Conservation (phyloP, 2,888 invertebrate genomes). For the Pterobdella sp. region DNA sequence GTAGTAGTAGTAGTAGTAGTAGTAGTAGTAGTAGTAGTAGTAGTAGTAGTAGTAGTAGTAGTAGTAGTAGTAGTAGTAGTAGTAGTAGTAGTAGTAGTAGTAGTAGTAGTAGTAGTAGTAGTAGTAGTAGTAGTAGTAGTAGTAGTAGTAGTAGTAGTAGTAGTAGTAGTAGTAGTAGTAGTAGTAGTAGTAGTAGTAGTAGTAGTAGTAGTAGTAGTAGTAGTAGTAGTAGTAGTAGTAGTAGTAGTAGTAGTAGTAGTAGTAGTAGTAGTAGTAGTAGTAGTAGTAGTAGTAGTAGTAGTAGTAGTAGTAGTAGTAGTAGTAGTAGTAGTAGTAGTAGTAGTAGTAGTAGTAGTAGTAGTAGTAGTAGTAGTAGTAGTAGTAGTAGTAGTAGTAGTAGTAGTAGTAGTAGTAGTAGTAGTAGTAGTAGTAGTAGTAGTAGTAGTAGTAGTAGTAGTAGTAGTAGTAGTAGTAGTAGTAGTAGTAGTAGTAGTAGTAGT, state of each 20-base stretch:
- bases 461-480: not conserved
- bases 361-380: conserved; percentile 14
- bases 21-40: conserved; percentile 16
- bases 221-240: conserved; percentile 12
- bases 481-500: conserved; percentile 8
- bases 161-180: not conserved
- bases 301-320: conserved; percentile 14
- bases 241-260: not conserved
- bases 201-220: conserved; percentile 9
- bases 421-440: conserved; percentile 16
- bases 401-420: conserved; percentile 26
- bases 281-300: conserved; percentile 5
- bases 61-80: conserved; percentile 16
- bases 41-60: conserved; percentile 15
- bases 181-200: conserved; percentile 7
- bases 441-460: conserved; percentile 9
- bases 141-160: conserved; percentile 10
- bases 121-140: conserved; percentile 14
- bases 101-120: conserved; percentile 14
- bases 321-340: conserved; percentile 10
- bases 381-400: conserved; percentile 15
- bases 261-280: conserved; percentile 5
- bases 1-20: conserved; percentile 16
- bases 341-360: not conserved
- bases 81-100: conserved; percentile 14